Conservation (phyloP, 2,113 vertebrate species). For the Nothoprocta perdicaria region DNA sequence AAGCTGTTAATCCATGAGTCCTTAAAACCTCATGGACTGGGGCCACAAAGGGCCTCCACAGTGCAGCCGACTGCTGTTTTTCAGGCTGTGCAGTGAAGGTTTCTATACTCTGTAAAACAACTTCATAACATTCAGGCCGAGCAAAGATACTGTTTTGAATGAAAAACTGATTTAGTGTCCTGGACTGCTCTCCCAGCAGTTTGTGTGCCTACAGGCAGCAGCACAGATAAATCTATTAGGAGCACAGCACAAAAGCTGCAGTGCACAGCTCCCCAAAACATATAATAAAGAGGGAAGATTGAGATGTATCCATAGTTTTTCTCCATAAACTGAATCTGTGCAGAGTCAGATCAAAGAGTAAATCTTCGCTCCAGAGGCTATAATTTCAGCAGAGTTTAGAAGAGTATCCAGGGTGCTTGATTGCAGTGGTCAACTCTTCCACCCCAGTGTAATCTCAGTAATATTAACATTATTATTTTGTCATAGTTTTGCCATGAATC, state of each 20-base stretch:
- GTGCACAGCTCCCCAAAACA: constrained; percentile 2
- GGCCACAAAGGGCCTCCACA: background rate
- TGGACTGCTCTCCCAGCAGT: constrained; percentile 38
- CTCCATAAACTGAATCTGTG: constrained; percentile 39
- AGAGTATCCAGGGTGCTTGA: constrained; percentile 25
- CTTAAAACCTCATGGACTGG: constrained; percentile 18
- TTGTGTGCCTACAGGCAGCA: constrained; percentile 25
- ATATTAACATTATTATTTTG: constrained; percentile 45
- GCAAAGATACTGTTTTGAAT: constrained; percentile 32
- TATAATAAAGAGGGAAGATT: constrained; percentile 36
- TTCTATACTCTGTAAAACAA: background rate
- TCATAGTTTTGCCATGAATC: constrained; percentile 39
- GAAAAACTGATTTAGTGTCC: constrained; percentile 59
- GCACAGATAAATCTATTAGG: constrained; percentile 57
- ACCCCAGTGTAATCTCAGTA: constrained; percentile 37
- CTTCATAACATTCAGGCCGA: background rate
- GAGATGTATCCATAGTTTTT: constrained; percentile 43
- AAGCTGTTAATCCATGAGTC: background rate
- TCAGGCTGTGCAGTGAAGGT: background rate
- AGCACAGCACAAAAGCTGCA: constrained; percentile 25
- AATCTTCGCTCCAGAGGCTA: constrained; percentile 27
- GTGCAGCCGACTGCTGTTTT: background rate
- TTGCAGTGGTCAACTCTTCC: background rate
- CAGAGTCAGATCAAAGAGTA: constrained; percentile 40
- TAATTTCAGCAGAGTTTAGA: constrained; percentile 52